Evolutionary conservation across 2,888 invertebrate genomes (phyloP).

Genomic region (Mythimna albipuncta): DNA sequence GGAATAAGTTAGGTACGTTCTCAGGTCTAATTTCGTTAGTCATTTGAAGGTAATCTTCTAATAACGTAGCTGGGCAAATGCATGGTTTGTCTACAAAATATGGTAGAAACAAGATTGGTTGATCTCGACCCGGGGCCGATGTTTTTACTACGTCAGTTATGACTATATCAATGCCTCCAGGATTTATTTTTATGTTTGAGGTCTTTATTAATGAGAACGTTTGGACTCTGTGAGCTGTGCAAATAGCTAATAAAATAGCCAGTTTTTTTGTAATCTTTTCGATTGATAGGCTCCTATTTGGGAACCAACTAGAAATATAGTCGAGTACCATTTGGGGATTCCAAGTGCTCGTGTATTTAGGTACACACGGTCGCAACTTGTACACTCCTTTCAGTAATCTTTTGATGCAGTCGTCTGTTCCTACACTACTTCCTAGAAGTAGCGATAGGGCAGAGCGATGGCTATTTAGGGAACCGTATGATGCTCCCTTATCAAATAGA

Average conservation of each 20-base stretch:
- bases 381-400: conserved; percentile 62
- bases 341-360: conserved; percentile 65
- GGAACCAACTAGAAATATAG: conserved; percentile 52
- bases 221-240: conserved; percentile 30
- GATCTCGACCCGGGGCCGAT: background rate
- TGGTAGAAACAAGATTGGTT: conserved; percentile 4
- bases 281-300: conserved; percentile 46
- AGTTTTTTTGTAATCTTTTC: conserved; percentile 62
- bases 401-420: conserved; percentile 51
- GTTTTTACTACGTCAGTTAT: background rate
- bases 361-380: conserved; percentile 57
- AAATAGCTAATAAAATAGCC: conserved; percentile 57
- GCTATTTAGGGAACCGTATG: conserved; percentile 29
- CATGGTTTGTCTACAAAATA: background rate
- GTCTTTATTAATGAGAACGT: conserved; percentile 9
- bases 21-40: no score
- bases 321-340: conserved; percentile 62
- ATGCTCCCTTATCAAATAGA: conserved; percentile 52
- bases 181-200: conserved; percentile 6
- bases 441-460: conserved; percentile 29
- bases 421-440: conserved; percentile 58
- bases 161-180: background rate
- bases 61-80: no score
- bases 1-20: no score
- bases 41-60: no score